A percentile compares a stretch with the other conserved stretches of the same genome.
These are phyloP conservation scores for Thaumatotibia leucotreta DNA, from an alignment of 1,140 invertebrate genomes.

Conservation along the genomic window DNA sequence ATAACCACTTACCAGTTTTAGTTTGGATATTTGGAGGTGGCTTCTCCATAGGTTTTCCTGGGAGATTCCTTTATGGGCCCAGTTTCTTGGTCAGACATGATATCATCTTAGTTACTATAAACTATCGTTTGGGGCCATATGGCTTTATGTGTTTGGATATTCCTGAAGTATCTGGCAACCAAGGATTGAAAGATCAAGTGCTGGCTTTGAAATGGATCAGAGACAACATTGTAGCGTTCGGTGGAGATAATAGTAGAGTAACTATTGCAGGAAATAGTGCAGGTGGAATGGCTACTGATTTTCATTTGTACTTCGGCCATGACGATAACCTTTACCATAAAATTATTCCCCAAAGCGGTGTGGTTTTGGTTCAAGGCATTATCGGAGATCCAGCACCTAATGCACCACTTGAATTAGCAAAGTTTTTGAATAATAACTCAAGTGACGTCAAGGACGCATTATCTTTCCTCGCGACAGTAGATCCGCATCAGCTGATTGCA, in stretches of 20 bases:
- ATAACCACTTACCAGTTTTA: constrained; percentile 77
- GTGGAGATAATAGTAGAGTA: constrained; percentile 80
- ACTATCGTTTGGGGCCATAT: constrained; percentile 79
- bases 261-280: constrained; percentile 81
- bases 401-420: constrained; percentile 9
- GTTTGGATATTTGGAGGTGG: constrained; percentile 84
- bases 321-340: constrained; percentile 10
- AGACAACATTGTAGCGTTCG: constrained; percentile 81
- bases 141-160: constrained; percentile 83
- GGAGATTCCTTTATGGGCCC: constrained; percentile 52
- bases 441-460: not conserved
- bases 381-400: not conserved
- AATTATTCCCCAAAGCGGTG: constrained; percentile 4
- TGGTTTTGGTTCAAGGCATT: not conserved
- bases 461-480: not conserved
- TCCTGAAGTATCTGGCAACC: constrained; percentile 80
- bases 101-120: constrained; percentile 77
- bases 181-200: constrained; percentile 81
- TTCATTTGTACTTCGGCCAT: constrained; percentile 17
- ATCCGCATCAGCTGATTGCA: constrained; percentile 29
- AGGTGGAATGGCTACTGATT: constrained; percentile 61
- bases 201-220: constrained; percentile 80
- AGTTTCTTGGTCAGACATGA: constrained; percentile 74
- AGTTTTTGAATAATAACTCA: not conserved
- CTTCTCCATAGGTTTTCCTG: constrained; percentile 74